phyloP scores from a whole-genome alignment of 2,113 vertebrate genomes.

The Tenrec ecaudatus region DNA sequence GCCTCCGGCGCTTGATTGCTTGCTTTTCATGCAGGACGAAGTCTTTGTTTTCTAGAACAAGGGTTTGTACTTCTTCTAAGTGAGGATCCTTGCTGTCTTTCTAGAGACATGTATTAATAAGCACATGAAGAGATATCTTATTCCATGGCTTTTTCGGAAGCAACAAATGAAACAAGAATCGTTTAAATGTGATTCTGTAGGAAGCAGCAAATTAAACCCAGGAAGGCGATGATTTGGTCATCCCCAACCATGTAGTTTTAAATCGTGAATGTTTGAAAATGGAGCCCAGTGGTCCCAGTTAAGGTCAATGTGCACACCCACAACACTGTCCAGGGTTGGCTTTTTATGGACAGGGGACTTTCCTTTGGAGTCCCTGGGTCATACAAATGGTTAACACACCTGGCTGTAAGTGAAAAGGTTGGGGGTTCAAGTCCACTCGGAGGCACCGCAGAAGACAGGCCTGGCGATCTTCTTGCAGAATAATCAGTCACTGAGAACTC shows the following conservation, averaged over 20 bases:
- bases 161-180: neutral
- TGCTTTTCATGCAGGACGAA: neutral
- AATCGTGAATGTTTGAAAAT: neutral
- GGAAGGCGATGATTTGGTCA: neutral
- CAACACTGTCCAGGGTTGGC: neutral
- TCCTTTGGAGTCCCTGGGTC: neutral
- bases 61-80: neutral
- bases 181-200: neutral
- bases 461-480: neutral
- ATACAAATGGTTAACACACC: neutral
- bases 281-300: neutral
- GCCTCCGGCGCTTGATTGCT: slow-evolving; percentile 30
- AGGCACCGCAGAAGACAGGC: neutral
- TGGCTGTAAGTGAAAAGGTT: neutral
- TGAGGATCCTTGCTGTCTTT: neutral
- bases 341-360: neutral
- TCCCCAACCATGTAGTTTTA: neutral
- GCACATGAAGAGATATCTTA: neutral
- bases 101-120: neutral
- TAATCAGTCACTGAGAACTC: neutral
- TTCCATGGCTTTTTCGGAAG: neutral
- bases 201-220: neutral
- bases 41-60: neutral
- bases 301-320: fast-evolving
- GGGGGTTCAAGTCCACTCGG: neutral